A percentile compares a stretch with the other conserved stretches of the same genome.
Conservation (phyloP, 2,113 vertebrate genomes). For the Dicentrarchus labrax region DNA sequence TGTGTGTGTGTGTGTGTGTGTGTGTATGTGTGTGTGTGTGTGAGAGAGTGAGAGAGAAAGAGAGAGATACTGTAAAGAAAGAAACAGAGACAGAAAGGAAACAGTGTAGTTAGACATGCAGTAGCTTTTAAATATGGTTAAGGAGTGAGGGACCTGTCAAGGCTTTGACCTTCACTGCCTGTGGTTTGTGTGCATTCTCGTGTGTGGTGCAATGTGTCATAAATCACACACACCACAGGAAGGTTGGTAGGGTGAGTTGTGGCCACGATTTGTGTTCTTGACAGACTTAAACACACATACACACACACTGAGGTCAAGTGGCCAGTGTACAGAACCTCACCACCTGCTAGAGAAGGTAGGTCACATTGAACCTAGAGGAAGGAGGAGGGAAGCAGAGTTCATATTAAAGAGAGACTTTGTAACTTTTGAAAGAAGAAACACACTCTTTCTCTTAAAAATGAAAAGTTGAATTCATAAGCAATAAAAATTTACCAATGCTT, state of each 20-base stretch:
- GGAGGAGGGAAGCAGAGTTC: slow-evolving; percentile 1
- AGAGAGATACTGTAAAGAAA: not conserved
- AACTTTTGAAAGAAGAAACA: not conserved
- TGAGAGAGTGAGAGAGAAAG: slow-evolving; percentile 7
- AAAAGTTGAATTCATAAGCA: not conserved
- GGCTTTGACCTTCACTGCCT: slow-evolving; percentile 57
- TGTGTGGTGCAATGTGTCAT: slow-evolving; percentile 39
- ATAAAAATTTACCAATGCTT: not conserved
- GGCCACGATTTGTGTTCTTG: slow-evolving; percentile 47
- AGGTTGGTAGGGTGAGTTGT: slow-evolving; percentile 37
- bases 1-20: slow-evolving; percentile 27
- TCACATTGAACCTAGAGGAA: slow-evolving; percentile 39
- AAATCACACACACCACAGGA: slow-evolving; percentile 60
- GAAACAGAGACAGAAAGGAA: slow-evolving; percentile 31
- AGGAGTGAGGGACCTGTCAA: slow-evolving; percentile 28
- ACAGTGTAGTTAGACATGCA: slow-evolving; percentile 20
- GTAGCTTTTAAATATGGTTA: slow-evolving; percentile 51
- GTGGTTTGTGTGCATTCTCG: slow-evolving; percentile 32
- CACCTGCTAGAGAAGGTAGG: slow-evolving; percentile 42
- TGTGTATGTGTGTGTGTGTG: slow-evolving; percentile 4
- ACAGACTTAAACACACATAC: slow-evolving; percentile 53
- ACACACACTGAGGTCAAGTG: slow-evolving; percentile 58
- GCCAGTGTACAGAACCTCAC: slow-evolving; percentile 11
- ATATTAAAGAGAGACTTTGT: not conserved
- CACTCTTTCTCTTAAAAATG: not conserved